Base-by-base conservation (phyloP, 2,888 invertebrate genomes). In the Achlya flavicornis region DNA sequence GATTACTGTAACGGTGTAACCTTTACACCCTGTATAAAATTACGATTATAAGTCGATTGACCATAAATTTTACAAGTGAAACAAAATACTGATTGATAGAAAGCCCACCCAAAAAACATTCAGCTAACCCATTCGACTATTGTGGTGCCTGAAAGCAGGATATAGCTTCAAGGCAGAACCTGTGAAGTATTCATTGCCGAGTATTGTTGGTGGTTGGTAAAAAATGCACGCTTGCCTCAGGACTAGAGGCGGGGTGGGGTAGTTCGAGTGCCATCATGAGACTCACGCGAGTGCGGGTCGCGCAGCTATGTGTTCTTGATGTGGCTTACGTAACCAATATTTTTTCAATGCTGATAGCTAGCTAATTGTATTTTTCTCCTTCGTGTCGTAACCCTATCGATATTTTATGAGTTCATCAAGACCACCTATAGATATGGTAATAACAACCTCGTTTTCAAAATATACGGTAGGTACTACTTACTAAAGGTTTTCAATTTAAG, bases 261-360 rank as follows among this genome's bases (percentile, higher is more conserved):
- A 26, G 67, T 76, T 80, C 69, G 74, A 82, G 82, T 71, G 71
- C 69, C 79, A 74, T 78, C 78, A 67, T 66, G 68, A 68, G 70
- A 48, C 66, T 67, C 67, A 73, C 70, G 75, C 66, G 69, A 70
- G 66, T 57, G 61, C 61, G 41, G 12, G 61, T 63, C 57, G 57
- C 63, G 62, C 19, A 46, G 10, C 2, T 53, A 53, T 8, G 6
- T 10, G 10, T 19, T 10, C 53, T 53, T 53, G 64, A 64, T 33
- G 63, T 46, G 43, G n/a, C 7, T 14, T 26, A 46, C 8, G 5
- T 46, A 46, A n/a, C n/a, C n/a, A n/a, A n/a, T n/a, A n/a, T 46
- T n/a, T 14, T 41, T 4, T 41, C 6, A 11, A 7, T 41, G 5
- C 33, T 41, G 41, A 41, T 33, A 41, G 6, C 6, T 41, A 41